A percentile compares a stretch with the other conserved stretches of the same genome.
Evolutionary conservation across 2,113 vertebrate species (phyloP).

Genomic region (Potamarius usumacintae): DNA sequence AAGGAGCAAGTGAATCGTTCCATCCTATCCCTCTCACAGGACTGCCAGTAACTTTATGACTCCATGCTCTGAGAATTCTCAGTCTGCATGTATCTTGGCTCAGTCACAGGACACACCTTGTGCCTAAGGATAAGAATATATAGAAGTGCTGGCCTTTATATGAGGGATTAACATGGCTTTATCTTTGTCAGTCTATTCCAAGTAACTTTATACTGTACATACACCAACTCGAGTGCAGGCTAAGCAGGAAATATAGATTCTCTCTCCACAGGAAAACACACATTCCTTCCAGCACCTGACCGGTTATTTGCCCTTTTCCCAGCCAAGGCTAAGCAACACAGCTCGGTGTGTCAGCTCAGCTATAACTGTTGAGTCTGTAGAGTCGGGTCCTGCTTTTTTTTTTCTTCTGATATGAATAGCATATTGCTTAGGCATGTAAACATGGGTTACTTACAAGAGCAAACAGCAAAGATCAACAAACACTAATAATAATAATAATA

Average conservation of each 20-base stretch:
- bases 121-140: conserved; percentile 13
- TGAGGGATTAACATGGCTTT: conserved; percentile 39
- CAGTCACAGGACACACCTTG: background rate
- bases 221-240: conserved; percentile 16
- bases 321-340: conserved; percentile 5
- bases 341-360: background rate
- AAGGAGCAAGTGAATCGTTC: background rate
- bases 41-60: background rate
- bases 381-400: background rate
- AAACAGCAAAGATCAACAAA: background rate
- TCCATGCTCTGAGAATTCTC: background rate
- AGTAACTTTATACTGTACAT: background rate
- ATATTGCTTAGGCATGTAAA: conserved; percentile 9
- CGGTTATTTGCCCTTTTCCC: conserved; percentile 27
- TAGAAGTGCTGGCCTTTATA: conserved; percentile 16
- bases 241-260: conserved; percentile 32
- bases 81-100: background rate
- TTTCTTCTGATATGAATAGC: background rate
- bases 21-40: conserved; percentile 8
- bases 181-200: conserved; percentile 17
- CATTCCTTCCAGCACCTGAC: conserved; percentile 24
- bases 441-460: background rate
- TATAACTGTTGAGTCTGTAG: background rate
- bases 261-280: conserved; percentile 19
- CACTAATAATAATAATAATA: no score